These are phyloP conservation scores for Neotoxoptera formosana DNA, from an alignment of 1,140 invertebrate genomes.

Conservation along the genomic window DNA sequence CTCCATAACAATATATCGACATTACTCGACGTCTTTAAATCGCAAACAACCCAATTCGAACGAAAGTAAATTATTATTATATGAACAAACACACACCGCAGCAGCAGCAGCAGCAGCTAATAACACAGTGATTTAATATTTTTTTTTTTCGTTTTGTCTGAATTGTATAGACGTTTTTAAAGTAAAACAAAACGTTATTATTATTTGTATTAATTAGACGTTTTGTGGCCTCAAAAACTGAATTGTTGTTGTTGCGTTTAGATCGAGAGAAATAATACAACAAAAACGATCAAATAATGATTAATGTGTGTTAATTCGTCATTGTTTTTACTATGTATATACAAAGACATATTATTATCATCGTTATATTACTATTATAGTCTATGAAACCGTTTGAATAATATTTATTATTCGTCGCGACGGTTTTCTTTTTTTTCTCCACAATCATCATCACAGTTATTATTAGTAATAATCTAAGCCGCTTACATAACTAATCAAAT, in stretches of 20 bases:
- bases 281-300: constrained; percentile 11
- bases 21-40: background rate
- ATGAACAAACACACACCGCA: background rate
- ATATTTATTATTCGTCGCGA: background rate
- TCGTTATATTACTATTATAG: background rate
- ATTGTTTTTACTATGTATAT: background rate
- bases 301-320: background rate
- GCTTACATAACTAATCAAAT: background rate
- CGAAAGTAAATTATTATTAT: constrained; percentile 17
- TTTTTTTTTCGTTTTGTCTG: background rate
- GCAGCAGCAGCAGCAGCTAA: background rate
- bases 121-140: background rate
- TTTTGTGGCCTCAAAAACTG: background rate
- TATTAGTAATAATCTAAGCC: background rate
- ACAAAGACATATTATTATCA: background rate
- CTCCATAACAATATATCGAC: background rate
- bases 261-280: background rate
- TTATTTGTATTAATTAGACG: background rate
- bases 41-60: background rate
- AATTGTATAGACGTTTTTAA: background rate
- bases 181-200: constrained; percentile 5
- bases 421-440: background rate
- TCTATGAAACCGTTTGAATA: background rate
- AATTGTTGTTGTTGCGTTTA: background rate
- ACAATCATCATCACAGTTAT: background rate